Evolutionary conservation across 2,797 vertebrate species (phyloP), one percentile per base, ranked within the genome.

Genomic region (Sebastolobus alascanus): DNA sequence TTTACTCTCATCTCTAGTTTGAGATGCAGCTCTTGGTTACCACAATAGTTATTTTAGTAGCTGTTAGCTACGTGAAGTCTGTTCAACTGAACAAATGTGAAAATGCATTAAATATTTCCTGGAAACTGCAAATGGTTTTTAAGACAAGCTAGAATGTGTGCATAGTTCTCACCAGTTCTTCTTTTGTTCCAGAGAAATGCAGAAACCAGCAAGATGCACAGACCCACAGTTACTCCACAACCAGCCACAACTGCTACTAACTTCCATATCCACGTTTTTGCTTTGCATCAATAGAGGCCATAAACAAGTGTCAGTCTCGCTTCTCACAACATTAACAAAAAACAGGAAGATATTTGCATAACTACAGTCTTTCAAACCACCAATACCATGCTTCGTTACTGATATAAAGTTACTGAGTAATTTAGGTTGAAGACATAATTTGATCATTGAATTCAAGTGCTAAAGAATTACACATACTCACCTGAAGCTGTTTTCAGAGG

Each of bases 91-190:
- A 14, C n/a, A 12, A 22, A 31, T 12, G 7, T 27, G 5, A 60
- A 14, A 12, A 33, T 54, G 22, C 4, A 2, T 58, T 10, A 43
- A 58, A n/a, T 20, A 6, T 12, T 22, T 37, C 14, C 11, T 6
- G 22, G 1, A 63, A 73, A 35, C 2, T 35, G 20, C 40, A 52
- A 50, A 72, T 25, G 25, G 25, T 40, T 40, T 40, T 40, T 40
- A 40, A 5, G 38, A 40, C 38, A 13, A 40, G 38, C 38, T 40
- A 40, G 38, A 40, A 40, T 40, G 12, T 40, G 2, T 40, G 38
- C 20, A 14, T 8, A 33, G 16, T 70, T 86, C 35, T 89, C 56
- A 90, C 87, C 73, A 52, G 2, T 35, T 56, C 27, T 72, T 67
- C 16, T 56, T 37, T 37, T 63, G 20, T 37, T 56, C 0, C 18